Base-by-base conservation (phyloP, 2,797 vertebrate species). In the Yasuhikotakia modesta region DNA sequence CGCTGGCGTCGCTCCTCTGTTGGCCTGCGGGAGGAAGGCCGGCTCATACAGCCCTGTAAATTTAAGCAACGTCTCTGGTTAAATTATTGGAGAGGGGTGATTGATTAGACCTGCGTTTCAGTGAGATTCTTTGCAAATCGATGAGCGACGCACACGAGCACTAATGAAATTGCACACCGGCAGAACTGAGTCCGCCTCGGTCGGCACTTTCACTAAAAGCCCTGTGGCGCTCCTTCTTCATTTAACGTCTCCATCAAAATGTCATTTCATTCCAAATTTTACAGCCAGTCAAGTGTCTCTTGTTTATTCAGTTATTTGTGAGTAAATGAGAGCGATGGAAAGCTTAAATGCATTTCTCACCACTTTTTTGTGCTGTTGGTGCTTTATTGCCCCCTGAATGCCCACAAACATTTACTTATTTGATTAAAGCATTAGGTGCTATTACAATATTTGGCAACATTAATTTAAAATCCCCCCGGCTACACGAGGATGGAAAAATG, bases 81-180 rank as follows among this genome's bases (percentile, higher is more conserved):
- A 60, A 78, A 78, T 78, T 17, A 78, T 21, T 79, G 52, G 70
- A 77, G 82, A 69, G 57, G 61, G 73, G 74, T 78, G 79, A 82
- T 83, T 78, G 84, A 80, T 87, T 79, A 73, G 63, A 43, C 58
- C 66, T 19, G 64, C 73, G 53, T 81, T 80, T 73, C 78, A 70
- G 64, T 70, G 32, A 79, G 73, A 82, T 81, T 76, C 73, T 30
- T 79, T 75, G 64, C 72, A 67, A 79, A 81, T 81, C 69, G 76
- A 79, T 80, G 67, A 65, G 55, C 50, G 76, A 66, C 73, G 57
- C 77, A 67, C 66, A 63, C 79, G 65, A 58, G 52, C 81, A 73
- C 70, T 82, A 82, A 79, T 75, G 81, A 70, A 79, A 71, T 70
- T 64, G 60, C 72, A 70, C 72, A 76, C 67, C 70, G 66, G 78